A percentile compares a stretch with the other conserved stretches of the same genome.
phyloP scores from a whole-genome alignment of 64 coral and sea anemone species.

The Astreopora myriophthalma region DNA sequence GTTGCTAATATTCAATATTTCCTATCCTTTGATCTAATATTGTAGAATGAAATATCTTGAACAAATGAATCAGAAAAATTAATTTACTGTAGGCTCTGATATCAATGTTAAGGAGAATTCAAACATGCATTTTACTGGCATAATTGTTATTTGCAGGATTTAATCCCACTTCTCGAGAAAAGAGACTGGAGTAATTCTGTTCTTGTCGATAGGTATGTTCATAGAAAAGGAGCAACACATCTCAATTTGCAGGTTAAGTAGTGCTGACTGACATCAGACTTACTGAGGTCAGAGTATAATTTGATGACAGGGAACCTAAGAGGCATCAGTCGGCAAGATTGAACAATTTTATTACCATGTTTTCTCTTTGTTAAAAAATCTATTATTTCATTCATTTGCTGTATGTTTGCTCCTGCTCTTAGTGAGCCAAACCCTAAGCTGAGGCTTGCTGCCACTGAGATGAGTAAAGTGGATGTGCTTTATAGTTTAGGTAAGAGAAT shows the following conservation, averaged over 20 bases:
- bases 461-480: slow-evolving; percentile 83
- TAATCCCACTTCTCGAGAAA: slow-evolving; percentile 80
- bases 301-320: too few species aligned
- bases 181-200: slow-evolving; percentile 82
- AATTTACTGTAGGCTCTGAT: too few species aligned
- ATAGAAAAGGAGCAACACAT: neutral
- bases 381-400: neutral
- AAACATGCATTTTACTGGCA: too few species aligned
- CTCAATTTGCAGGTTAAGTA: too few species aligned
- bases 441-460: slow-evolving; percentile 37
- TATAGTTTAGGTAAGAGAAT: slow-evolving; percentile 55
- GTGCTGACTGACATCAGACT: too few species aligned
- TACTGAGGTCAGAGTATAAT: too few species aligned
- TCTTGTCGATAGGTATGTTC: slow-evolving; percentile 84
- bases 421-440: neutral
- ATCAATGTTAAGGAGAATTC: neutral
- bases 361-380: too few species aligned
- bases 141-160: slow-evolving; percentile 63
- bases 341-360: too few species aligned
- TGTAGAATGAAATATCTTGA: neutral
- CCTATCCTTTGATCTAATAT: too few species aligned
- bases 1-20: neutral
- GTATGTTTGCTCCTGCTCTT: neutral
- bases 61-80: too few species aligned
- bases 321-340: too few species aligned